Evolutionary conservation across 2,113 vertebrate species (phyloP), one percentile per base, ranked within the genome.

Genomic region (Polypterus senegalus): DNA sequence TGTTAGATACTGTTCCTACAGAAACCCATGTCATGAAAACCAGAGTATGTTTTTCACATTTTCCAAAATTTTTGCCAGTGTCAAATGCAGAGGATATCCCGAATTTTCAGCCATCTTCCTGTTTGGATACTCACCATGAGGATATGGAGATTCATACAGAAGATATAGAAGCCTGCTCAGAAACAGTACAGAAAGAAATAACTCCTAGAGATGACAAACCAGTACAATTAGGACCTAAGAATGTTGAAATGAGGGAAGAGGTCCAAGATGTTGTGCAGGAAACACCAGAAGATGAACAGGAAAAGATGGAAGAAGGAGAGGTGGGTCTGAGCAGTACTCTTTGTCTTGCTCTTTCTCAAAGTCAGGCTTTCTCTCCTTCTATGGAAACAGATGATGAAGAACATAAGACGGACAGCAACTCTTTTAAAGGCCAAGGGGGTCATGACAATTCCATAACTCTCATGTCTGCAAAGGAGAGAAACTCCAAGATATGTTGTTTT

Each of bases 311-410:
- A 0, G 67, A 66, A n/a, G 83, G 76, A 60, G 68, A 67, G 48
- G 76, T 53, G 63, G 70, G 48, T 81, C 64, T 27, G 27, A 27
- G 27, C 27, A 0, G 74, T 77, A 68, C 68, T 7, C 10, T 87
- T 49, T 76, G 63, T 60, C 67, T 85, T 62, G 71, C 60, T 5
- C 78, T 81, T 7, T 86, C 86, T 6, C 76, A 81, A 67, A 88
- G 80, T 55, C 66, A 84, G 67, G 48, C 64, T 58, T 4, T 71
- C 55, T 73, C 79, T 56, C 78, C 76, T 5, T 77, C 78, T 4
- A 81, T 82, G 79, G 76, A 80, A 44, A 27, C 27, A 27, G 27
- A 1, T 2, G 27, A 27, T 27, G 27, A 27, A 27, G 27, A 27
- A 27, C 27, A 27, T 27, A 27, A 27, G 27, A 27, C 27, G 27